These are phyloP conservation scores for Poecilia wingei DNA, from an alignment of 2,797 vertebrate species.

Conservation along the genomic window DNA sequence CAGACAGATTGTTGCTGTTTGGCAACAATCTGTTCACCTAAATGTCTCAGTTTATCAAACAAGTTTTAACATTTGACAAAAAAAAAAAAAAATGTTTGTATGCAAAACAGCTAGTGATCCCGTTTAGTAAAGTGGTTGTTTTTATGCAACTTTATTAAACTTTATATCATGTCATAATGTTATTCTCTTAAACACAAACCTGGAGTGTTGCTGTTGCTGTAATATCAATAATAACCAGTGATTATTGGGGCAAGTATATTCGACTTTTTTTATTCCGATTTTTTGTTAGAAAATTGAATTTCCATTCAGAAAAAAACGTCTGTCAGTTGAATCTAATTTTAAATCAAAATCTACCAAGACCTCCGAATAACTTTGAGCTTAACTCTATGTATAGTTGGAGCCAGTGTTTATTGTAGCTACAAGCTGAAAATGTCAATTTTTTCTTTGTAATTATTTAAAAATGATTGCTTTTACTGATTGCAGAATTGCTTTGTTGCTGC, in stretches of 20 bases:
- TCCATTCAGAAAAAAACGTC: neutral
- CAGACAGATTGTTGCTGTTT: neutral
- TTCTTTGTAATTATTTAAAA: constrained; percentile 10
- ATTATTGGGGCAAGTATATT: neutral
- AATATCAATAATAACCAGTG: neutral
- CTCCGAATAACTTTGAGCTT: neutral
- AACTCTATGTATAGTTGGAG: neutral
- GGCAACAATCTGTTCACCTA: neutral
- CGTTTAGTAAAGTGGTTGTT: neutral
- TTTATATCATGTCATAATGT: neutral
- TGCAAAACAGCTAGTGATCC: neutral
- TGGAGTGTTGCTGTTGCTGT: neutral
- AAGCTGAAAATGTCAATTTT: neutral
- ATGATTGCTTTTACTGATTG: constrained; percentile 7
- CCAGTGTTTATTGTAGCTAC: neutral
- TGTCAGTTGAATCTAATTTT: neutral
- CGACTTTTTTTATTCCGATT: neutral
- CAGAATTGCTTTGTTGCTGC: neutral
- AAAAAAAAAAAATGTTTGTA: neutral
- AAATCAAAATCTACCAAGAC: neutral
- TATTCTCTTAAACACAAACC: neutral
- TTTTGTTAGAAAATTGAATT: neutral
- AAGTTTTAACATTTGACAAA: neutral
- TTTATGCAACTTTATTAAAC: neutral
- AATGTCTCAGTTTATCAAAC: neutral